phyloP scores from a whole-genome alignment of 2,797 vertebrate species.

The Gadopsis marmoratus region DNA sequence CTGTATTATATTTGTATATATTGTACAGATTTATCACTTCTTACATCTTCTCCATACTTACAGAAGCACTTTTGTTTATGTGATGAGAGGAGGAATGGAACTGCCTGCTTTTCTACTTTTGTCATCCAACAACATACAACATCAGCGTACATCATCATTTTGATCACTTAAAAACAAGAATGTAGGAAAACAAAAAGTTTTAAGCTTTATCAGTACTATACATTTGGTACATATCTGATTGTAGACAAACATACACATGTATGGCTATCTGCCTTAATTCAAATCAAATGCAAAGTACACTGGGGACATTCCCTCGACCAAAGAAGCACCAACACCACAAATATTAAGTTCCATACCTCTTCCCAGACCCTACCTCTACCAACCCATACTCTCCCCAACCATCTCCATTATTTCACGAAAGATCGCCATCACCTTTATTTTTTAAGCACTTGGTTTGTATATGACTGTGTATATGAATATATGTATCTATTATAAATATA shows the following conservation, averaged over 20 bases:
- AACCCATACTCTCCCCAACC: conserved; percentile 52
- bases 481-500: conserved; percentile 86
- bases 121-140: conserved; percentile 55
- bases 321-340: conserved; percentile 83
- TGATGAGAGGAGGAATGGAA: conserved; percentile 82
- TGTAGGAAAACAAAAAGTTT: conserved; percentile 62
- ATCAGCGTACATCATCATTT: conserved; percentile 52
- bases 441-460: conserved; percentile 87
- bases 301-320: conserved; percentile 84
- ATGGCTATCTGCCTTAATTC: conserved; percentile 79
- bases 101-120: conserved; percentile 67
- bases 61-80: conserved; percentile 85
- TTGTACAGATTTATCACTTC: conserved; percentile 82
- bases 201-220: conserved; percentile 67
- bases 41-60: conserved; percentile 80
- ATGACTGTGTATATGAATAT: conserved; percentile 86
- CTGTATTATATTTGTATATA: conserved; percentile 84
- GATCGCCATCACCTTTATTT: conserved; percentile 78
- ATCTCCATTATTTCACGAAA: conserved; percentile 67
- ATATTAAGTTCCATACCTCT: conserved; percentile 82
- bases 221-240: conserved; percentile 75
- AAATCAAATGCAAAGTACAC: conserved; percentile 79
- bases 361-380: conserved; percentile 78
- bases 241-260: conserved; percentile 71
- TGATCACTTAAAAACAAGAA: conserved; percentile 63